Evolutionary conservation across 64 coral and sea anemone species (phyloP), one percentile per base, ranked within the genome.

Genomic region (Porites australiensis): DNA sequence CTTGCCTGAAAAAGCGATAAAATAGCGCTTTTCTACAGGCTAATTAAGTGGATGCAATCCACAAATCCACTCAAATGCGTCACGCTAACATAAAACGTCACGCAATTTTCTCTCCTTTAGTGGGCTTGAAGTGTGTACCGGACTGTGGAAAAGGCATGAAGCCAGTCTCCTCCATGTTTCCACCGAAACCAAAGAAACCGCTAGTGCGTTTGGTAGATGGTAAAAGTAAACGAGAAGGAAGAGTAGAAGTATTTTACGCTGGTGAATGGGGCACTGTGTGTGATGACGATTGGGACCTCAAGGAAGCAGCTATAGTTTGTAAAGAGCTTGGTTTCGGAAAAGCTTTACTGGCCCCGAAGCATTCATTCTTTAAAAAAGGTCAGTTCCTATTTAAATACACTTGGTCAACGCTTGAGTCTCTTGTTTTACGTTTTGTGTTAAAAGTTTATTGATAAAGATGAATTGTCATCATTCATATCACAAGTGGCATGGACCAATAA

Each of bases 231-330:
- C 91, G 87, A 18, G 82, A 93, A 87, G 91, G 91, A 9, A 72
- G 91, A 44, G 91, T 93, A 12, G 91, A 93, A 87, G 83, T 93
- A 8, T 87, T 87, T 8, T 19, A 93, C 73, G 91, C 50, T 46
- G 95, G 86, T 8, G 10, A 8, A n/a, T 96, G 95, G 95, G 95
- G 95, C 44, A 96, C 95, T 46, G 95, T 96, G 4, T 96, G 95
- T 55, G 95, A 96, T 91, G 95, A 96, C 27, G 58, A 90, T 21
- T 96, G 95, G 95, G 91, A 83, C 37, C 46, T 94, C 4, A 93
- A 96, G 13, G 95, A 96, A 44, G 95, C 91, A 2, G 19, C 45
- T 5, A 92, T 96, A 87, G 91, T 96, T 7, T 96, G 95, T 21
- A 66, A 88, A 16, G 95, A 96, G 72, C 82, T 94, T 4, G 95